Evolutionary conservation across 2,113 vertebrate species (phyloP).

Genomic region (Nanorana parkeri): DNA sequence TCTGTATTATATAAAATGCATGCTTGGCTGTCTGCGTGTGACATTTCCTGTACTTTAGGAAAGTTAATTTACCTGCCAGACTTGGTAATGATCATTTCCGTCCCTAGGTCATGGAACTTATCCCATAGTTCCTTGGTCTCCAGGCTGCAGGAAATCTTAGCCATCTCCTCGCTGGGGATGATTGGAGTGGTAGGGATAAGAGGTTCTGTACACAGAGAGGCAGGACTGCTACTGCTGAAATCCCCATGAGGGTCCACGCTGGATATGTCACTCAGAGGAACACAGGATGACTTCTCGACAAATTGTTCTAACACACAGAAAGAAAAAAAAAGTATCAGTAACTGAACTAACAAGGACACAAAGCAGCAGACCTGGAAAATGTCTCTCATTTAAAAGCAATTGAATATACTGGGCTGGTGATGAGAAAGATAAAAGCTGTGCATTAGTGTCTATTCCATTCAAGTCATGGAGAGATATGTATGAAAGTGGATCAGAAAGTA

Average conservation of each 20-base stretch:
- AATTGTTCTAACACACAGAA: conserved; percentile 84
- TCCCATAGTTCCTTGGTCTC: conserved; percentile 99
- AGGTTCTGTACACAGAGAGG: conserved; percentile 88
- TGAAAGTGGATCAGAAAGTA: neutral
- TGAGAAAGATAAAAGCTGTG: conserved; percentile 36
- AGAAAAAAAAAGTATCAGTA: conserved; percentile 20
- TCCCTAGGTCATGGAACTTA: conserved; percentile 97
- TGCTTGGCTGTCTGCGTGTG: too few relatives aligned
- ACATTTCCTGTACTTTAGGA: too few relatives aligned
- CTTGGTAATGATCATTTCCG: conserved; percentile 99
- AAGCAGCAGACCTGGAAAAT: conserved; percentile 32
- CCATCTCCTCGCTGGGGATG: conserved; percentile 95
- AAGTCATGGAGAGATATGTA: conserved; percentile 7
- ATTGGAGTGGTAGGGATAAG: conserved; percentile 92
- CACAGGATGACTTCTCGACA: conserved; percentile 93
- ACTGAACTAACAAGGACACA: conserved; percentile 34
- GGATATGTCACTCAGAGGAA: conserved; percentile 81
- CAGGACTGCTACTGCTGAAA: conserved; percentile 75
- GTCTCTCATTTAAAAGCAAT: conserved; percentile 35
- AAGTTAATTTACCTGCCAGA: conserved; percentile 84
- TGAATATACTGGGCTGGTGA: conserved; percentile 17
- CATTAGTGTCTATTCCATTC: conserved; percentile 36
- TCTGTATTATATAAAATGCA: too few relatives aligned
- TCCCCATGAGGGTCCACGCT: conserved; percentile 84
- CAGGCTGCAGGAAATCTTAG: conserved; percentile 93